Evolutionary conservation across 1,140 invertebrate genomes (phyloP), one percentile per base, ranked within the genome.

Genomic region (Daktulosphaira vitifoliae): DNA sequence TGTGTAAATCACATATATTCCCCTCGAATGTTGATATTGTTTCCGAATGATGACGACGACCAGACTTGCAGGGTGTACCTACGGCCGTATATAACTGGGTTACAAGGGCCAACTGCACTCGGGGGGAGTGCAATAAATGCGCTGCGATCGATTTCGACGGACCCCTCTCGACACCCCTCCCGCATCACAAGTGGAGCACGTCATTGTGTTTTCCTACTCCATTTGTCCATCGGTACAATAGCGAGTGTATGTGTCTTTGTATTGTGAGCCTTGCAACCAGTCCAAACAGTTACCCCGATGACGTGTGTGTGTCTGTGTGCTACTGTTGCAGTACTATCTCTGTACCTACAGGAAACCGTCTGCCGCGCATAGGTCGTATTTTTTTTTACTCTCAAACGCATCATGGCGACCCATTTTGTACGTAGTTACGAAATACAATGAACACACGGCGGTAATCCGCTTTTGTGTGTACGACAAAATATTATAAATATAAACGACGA

Each of bases 141-240:
- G 23, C n/a, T n/a, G 9, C 42, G 42, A 62, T 62, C 56, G 56
- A 62, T 62, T 59, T 59, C 39, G 22, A 25, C 39, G 39, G 1
- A 44, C 54, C 54, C 54, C 39, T 59, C n/a, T 25, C 6, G 42
- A 46, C 56, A 62, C 56, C 56, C 56, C 56, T 48, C n/a, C n/a
- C 29, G 29, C 11, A 5, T 5, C 29, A 33, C 11, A 33, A 33
- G 29, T 33, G 29, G 29, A 33, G 29, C 29, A 33, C 29, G 11
- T 11, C 11, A 33, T 33, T 33, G 29, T 33, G 29, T 33, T 33
- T 11, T 33, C 5, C n/a, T n/a, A n/a, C n/a, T n/a, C 29, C 29
- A 33, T 33, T 33, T 33, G 29, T 33, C 29, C 29, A 11, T 33
- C 29, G 5, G 29, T 11, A 33, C n/a, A n/a, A n/a, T n/a, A n/a